Percentiles rank a stretch among this genome's conserved stretches.
Conservation (phyloP, 2,113 vertebrate species). For the Hiodon tergisus region DNA sequence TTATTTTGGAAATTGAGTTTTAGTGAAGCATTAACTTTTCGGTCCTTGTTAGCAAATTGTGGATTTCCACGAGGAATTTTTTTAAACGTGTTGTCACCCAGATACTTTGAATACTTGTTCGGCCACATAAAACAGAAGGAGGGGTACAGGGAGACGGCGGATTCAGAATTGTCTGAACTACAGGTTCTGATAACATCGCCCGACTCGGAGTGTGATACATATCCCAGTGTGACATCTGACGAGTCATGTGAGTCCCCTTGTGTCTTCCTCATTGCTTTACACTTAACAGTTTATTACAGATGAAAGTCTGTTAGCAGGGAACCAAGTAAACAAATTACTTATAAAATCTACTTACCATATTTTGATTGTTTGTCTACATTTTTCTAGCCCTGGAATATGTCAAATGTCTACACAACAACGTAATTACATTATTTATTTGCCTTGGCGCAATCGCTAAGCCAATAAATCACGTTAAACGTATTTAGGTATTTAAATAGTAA, state of each 20-base stretch:
- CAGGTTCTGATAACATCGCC: slow-evolving; percentile 68
- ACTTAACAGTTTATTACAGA: too few species aligned
- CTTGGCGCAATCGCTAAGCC: too few species aligned
- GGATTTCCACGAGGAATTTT: not conserved
- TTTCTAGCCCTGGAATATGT: too few species aligned
- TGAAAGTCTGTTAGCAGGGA: too few species aligned
- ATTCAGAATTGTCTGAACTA: slow-evolving; percentile 57
- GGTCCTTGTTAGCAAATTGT: not conserved
- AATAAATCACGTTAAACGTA: too few species aligned
- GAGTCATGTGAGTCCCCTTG: slow-evolving; percentile 83
- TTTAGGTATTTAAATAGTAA: too few species aligned
- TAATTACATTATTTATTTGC: too few species aligned
- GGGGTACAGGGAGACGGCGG: not conserved
- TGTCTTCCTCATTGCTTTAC: too few species aligned
- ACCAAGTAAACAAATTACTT: not conserved
- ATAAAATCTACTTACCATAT: not conserved
- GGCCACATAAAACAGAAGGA: slow-evolving; percentile 24
- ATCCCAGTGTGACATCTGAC: slow-evolving; percentile 65
- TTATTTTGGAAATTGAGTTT: not conserved
- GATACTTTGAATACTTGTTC: slow-evolving; percentile 82
- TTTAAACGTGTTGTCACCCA: slow-evolving; percentile 36
- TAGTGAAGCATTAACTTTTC: not conserved
- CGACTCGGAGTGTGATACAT: slow-evolving; percentile 70
- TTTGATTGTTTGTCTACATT: not conserved
- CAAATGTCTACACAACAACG: too few species aligned